Base-by-base conservation (phyloP, 2,113 vertebrate genomes). In the Anarhynchus alexandrinus region DNA sequence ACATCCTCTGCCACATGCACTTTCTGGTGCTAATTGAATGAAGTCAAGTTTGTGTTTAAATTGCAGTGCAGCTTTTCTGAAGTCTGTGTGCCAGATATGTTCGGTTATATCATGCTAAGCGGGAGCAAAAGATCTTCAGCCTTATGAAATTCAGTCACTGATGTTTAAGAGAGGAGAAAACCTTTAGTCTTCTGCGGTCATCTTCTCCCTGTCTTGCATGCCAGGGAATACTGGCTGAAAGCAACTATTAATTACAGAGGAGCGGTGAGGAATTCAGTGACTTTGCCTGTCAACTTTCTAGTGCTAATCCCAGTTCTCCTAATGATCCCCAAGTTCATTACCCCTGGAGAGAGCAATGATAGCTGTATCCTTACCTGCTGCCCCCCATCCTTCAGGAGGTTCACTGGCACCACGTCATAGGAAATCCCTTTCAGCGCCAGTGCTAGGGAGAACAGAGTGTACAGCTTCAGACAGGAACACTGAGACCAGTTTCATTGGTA, bases 371-470 rank as follows among this genome's bases (percentile, higher is more conserved):
- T 98, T 98, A 99, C 99, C 99, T 99, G 99, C 92, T 99, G 98
- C 25, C 99, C 99, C 61, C 99, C 99, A 65, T 99, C 98, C 97
- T 99, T 99, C 95, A 99, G 72, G 10, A 99, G 98, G 94, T 99
- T 99, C 77, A 99, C 95, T 43, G 99, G 97, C 14, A 97, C 90
- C 26, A 96, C 98, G 67, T 99, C 99, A 95, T 99, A 99, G 81
- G 99, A 97, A 52, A 99, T 98, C 67, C 98, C 98, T 97, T 99
- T 99, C 80, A 99, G 97, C 86, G 99, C 98, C 96, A 99, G 98
- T n/a, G 99, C 99, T 99, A 86, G 62, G 67, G 64, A 76, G 62
- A 95, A 90, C 72, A 96, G 6, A 77, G 61, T 27, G 54, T 30
- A 92, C 8, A 88, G 52, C 43, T 86, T 95, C 45, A 96, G 92